Evolutionary conservation across 1,140 invertebrate species (phyloP), one percentile per base, ranked within the genome.

Genomic region (Atta texana): DNA sequence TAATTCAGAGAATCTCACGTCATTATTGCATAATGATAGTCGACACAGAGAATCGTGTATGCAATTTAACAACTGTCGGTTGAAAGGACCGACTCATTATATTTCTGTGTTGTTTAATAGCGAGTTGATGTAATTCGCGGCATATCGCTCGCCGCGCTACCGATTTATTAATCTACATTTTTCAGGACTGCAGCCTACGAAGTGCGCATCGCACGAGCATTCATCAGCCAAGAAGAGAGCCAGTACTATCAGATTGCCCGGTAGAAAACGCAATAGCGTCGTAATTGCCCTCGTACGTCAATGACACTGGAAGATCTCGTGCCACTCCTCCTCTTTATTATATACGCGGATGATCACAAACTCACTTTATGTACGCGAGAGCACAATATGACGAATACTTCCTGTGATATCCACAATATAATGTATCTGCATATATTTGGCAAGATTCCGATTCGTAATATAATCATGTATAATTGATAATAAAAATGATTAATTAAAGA

Each of bases 241-340:
- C 85, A 8, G 86, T 75, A 78, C 86, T 91, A 89, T 84, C 87
- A 91, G 91, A 92, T 93, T 88, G 69, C 63, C 49, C 74, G 39
- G 88, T 68, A 88, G 87, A 85, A 78, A 87, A 88, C 59, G 88
- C 74, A 78, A 85, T 87, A 85, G 72, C 55, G 55, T 59, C 59
- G 82, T 88, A 89, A 88, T 86, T 88, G 88, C 68, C 71, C 88
- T 86, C 88, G 87, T 89, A 49, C 55, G 87, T 89, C 88, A 81
- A 76, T 86, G 88, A 89, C 87, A 86, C 82, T 39, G 63, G 21
- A 49, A 61, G 75, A 86, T 88, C 82, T 63, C 69, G 16, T 51
- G 61, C 75, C 57, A 68, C 61, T 76, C 55, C 82, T 57, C 63
- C 49, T 89, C 49, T 86, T 63, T 64, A 69, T 80, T 81, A 80